Evolutionary conservation across 1,140 invertebrate species (phyloP), one percentile per base, ranked within the genome.

Genomic region (Geopemphigus sp.): DNA sequence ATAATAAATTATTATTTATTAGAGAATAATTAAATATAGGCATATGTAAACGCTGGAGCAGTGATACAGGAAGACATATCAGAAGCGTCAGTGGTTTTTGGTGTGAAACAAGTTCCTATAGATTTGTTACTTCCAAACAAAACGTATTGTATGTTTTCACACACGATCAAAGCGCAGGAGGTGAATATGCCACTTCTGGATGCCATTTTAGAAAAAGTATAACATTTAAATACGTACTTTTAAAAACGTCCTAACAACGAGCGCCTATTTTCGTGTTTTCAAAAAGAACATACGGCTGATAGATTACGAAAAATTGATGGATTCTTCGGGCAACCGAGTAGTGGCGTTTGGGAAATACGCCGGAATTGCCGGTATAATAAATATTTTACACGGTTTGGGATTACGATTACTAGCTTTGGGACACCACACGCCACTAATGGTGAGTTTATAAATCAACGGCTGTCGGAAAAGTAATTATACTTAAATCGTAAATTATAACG

Each of bases 321-420:
- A 99, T 84, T 90, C 91, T 14, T 88, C 90, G 50, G 97, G 96
- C 0, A 92, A 96, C 73, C 87, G 98, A 26, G 91, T 98, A 17
- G 98, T 99, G 10, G 98, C 98, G 5, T 99, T 99, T 87, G 98
- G 98, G 0, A 98, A 98, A 85, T 99, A 98, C 87, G 98, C 98
- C 0, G 97, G 98, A 4, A 95, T 99, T 4, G 96, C 97, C 24
- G 98, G 98, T 3, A 99, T 98, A 92, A 94, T 99, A 39, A 98
- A 99, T 84, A 99, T 99, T 82, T 87, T 99, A 1, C 97, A 99
- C 84, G 98, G 98, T 5, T 86, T 99, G 15, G 98, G 98, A 5
- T 87, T 99, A 1, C 87, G 98, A 61, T 87, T 99, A 0, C 85
- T 99, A 50, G 98, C 98, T 0, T 85, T 99, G 5, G 98, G 98